Conservation (phyloP, 2,797 vertebrate genomes). For the Bufotes viridis region DNA sequence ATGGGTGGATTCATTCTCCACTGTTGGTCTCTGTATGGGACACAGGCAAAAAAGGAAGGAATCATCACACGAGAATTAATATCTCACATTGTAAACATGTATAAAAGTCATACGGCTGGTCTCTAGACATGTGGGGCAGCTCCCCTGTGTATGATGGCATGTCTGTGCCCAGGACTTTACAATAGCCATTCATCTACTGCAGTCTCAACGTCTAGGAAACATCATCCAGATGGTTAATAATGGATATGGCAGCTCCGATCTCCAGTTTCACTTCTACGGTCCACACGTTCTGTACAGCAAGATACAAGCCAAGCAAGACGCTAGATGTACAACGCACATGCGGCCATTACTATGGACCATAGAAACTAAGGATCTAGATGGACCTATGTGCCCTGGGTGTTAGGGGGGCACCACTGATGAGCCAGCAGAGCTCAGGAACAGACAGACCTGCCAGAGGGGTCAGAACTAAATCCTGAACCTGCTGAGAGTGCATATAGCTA, state of each 20-base stretch:
- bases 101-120: not conserved
- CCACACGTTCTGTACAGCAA: not conserved
- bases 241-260: conserved; percentile 15
- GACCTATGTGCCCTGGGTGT: too few relatives aligned
- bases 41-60: conserved; percentile 20
- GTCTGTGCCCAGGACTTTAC: not conserved
- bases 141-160: not conserved
- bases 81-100: not conserved
- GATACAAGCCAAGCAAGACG: not conserved
- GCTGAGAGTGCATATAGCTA: too few relatives aligned
- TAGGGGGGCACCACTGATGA: too few relatives aligned
- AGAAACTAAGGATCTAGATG: too few relatives aligned
- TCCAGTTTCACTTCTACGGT: conserved; percentile 40
- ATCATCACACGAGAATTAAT: not conserved
- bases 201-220: conserved; percentile 58
- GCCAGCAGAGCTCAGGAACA: too few relatives aligned
- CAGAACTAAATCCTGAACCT: not conserved
- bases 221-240: conserved; percentile 51
- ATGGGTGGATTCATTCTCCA: conserved; percentile 28
- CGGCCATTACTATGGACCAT: not conserved
- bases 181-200: conserved; percentile 46
- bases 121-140: not conserved
- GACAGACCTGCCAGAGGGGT: too few relatives aligned
- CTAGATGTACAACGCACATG: not conserved
- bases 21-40: conserved; percentile 48